Evolutionary conservation across 2,797 vertebrate genomes (phyloP), one percentile per base, ranked within the genome.

Genomic region (Caiman crocodilus): DNA sequence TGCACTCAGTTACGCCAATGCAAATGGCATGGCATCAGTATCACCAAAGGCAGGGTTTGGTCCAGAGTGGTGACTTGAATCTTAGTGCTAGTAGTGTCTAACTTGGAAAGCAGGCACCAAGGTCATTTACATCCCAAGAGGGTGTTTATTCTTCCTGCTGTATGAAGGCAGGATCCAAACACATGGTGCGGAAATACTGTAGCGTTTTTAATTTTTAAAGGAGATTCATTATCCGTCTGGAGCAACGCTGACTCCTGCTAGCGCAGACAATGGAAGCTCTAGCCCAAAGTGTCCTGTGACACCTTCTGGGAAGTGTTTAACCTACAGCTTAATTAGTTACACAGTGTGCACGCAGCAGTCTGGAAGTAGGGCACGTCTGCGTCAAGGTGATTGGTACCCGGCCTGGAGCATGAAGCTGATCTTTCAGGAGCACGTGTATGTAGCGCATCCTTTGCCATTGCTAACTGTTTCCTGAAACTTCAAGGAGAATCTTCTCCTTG

Each of bases 1-100:
- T 67, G 65, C n/a, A 30, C 94, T 81, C 5, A 14, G 81, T 15
- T 30, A 77, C 14, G 82, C 85, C 86, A 92, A 91, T 90, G 87
- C 0, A 1, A 1, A 73, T 79, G 71, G 59, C 71, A 74, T 76
- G 1, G 32, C 65, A 26, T 32, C 1, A 0, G 55, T 55, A 1
- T 25, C 9, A 28, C 26, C 78, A 0, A 1, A 77, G 59, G 57
- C 13, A 10, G 55, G 76, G 20, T 28, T 88, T 84, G 74, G 14
- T 17, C 65, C 79, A 55, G 5, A 71, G 84, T 6, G 1, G 16
- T 76, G 82, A 6, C 1, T 0, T 61, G n/a, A 89, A 76, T 20
- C 76, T 85, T 1, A 10, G 14, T 8, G 26, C 59, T 9, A 8
- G 4, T 65, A 2, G 0, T 82, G n/a, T 30, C 76, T 5, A 0